These are phyloP conservation scores for Melipona beecheii DNA, from an alignment of 2,888 invertebrate species.

Conservation along the genomic window DNA sequence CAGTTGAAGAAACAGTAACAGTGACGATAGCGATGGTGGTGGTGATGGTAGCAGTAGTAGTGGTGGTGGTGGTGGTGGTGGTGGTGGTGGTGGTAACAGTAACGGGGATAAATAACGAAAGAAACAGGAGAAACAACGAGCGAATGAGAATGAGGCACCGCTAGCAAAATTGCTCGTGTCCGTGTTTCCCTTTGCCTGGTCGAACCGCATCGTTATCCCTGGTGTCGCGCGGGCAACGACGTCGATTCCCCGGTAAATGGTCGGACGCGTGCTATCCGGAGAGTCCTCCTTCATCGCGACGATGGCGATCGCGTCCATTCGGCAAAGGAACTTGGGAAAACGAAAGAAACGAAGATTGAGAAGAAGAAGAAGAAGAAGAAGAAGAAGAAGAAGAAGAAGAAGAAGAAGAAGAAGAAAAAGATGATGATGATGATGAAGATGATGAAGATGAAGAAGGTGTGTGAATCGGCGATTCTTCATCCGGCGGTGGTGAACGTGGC, in stretches of 20 bases:
- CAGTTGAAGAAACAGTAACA: slow-evolving; percentile 1
- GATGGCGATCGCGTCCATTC: not conserved
- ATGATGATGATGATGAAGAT: too few relatives aligned
- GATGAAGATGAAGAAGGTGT: slow-evolving; percentile 7
- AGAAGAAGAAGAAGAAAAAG: too few relatives aligned
- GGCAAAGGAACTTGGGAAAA: slow-evolving; percentile 3
- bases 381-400: too few relatives aligned
- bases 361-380: too few relatives aligned
- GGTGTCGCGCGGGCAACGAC: slow-evolving; percentile 20
- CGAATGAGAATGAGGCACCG: slow-evolving; percentile 61
- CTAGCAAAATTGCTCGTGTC: slow-evolving; percentile 48
- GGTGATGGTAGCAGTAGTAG: not conserved
- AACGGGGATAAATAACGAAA: slow-evolving; percentile 35
- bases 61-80: not conserved
- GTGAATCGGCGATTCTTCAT: slow-evolving; percentile 42
- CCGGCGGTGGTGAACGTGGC: slow-evolving; percentile 55
- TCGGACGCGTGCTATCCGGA: not conserved
- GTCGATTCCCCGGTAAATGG: slow-evolving; percentile 2
- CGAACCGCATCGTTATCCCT: slow-evolving; percentile 5
- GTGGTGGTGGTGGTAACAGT: not conserved
- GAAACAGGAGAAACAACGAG: slow-evolving; percentile 56
- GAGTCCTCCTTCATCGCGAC: not conserved
- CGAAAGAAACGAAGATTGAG: not conserved
- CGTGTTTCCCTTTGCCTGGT: slow-evolving; percentile 42
- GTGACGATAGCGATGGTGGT: not conserved